phyloP scores from a whole-genome alignment of 2,888 invertebrate species.

The Mimumesa dahlbomi region DNA sequence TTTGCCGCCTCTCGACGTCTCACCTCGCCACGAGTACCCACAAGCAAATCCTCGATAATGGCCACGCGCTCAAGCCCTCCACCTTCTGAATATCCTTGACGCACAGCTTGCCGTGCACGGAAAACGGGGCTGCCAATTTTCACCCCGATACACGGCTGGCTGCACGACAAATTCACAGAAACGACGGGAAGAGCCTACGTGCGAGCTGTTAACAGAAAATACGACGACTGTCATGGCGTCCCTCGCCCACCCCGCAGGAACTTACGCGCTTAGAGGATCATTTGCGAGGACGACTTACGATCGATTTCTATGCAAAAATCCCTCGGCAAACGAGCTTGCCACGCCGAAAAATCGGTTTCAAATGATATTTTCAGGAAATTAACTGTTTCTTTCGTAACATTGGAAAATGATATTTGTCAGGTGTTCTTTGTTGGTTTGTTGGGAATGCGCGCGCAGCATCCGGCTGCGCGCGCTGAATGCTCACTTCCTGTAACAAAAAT shows the following conservation, averaged over 20 bases:
- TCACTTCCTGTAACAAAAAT: constrained; percentile 50
- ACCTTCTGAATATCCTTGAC: constrained; percentile 41
- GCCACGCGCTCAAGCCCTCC: constrained; percentile 67
- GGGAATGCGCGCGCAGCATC: constrained; percentile 68
- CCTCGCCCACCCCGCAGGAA: constrained; percentile 70
- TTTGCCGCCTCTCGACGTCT: constrained; percentile 71
- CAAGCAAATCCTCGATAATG: constrained; percentile 73
- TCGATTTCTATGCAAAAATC: constrained; percentile 12
- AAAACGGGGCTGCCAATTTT: constrained; percentile 43
- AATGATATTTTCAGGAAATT: constrained; percentile 20
- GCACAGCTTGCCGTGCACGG: constrained; percentile 27
- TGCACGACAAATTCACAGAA: constrained; percentile 57
- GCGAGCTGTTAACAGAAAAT: constrained; percentile 72
- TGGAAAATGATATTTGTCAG: constrained; percentile 40
- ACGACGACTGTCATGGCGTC: constrained; percentile 76
- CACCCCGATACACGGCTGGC: constrained; percentile 23
- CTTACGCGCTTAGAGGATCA: constrained; percentile 54
- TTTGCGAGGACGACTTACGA: constrained; percentile 6
- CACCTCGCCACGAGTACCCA: constrained; percentile 72
- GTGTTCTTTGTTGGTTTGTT: constrained; percentile 36
- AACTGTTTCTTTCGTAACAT: constrained; percentile 18
- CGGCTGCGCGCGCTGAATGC: constrained; percentile 56
- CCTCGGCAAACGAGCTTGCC: not conserved
- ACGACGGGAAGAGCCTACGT: constrained; percentile 55
- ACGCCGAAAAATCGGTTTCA: constrained; percentile 31